Evolutionary conservation across 2,797 vertebrate species (phyloP), one percentile per base, ranked within the genome.

Genomic region (Spondyliosoma cantharus): DNA sequence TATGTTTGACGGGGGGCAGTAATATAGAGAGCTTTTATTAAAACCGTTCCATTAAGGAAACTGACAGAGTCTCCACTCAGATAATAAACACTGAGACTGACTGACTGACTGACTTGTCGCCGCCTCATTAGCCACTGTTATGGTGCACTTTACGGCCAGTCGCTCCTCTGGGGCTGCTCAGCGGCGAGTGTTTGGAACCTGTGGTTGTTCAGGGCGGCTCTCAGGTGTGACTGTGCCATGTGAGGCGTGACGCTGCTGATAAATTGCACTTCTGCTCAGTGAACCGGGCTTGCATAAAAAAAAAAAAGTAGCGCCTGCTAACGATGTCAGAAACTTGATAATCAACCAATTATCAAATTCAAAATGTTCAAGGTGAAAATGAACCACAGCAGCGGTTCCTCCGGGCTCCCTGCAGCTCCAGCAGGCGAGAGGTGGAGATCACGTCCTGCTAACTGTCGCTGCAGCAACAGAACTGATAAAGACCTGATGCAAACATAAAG

Each of bases 211-310:
- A 29, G 50, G 58, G 80, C 49, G 46, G 68, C 77, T 87, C 71
- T 90, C 71, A 66, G 75, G 82, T 86, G 85, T 78, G 67, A 84
- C 71, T 67, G 27, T 59, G 75, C 42, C 25, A 75, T 64, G 52
- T 76, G 83, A 81, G 72, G 71, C 76, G 42, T 65, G 65, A 27
- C 9, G 27, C 42, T 68, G 52, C 66, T 81, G 52, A 37, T 42
- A 48, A 61, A 49, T 20, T 16, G 4, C 67, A 29, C 42, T 45
- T 27, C 19, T 75, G 71, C 75, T 80, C 65, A 25, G 64, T 62
- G 65, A 83, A 65, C 43, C 37, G 29, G 22, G 16, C 54, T 70
- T 59, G 49, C 24, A 46, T 43, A 54, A 74, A 71, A 60, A 70
- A 71, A 60, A 70, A 76, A 32, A 74, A 43, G 37, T 37, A 11